Evolutionary conservation across 2,888 invertebrate species (phyloP), one percentile per base, ranked within the genome.

Genomic region (Polydrusus cervinus): DNA sequence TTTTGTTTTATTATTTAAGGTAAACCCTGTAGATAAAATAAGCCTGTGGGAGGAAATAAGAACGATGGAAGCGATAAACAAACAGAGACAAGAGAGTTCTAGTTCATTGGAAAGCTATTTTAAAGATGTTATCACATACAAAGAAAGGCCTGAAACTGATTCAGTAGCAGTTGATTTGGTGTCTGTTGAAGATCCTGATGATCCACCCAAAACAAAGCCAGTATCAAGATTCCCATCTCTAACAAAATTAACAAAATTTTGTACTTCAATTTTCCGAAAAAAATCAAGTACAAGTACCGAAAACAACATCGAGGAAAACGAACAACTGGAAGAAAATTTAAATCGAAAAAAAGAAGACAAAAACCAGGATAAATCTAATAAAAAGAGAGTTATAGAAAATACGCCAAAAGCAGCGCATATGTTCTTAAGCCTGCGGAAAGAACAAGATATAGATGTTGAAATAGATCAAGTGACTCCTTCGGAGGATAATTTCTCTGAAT

Each of bases 41-140:
- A 62, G 47, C 8, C 60, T 75, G 14, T 75, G 62, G 57, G 75
- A 75, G 49, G 71, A 75, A 64, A 71, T 75, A 14, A 25, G 75
- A 62, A 75, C 75, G 0, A 72, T 53, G 49, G 75, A 75, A 20
- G 75, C 71, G 3, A 8, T 75, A 9, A 67, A 68, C 8, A 67
- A 49, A 64, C 51, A 34, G 18, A 65, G 45, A n/a, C 11, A 34
- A 18, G 40, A 25, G 0, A 72, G 67, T 47, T 61, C 75, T 1
- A 68, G 61, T 57, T 68, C 75, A 13, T 40, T 71, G n/a, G 75
- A 75, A 13, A 72, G 66, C 18, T 67, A 25, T 30, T 71, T 71
- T 18, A 25, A 60, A 47, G 61, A 62, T 20, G 55, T 75, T 43
- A 30, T 74, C 7, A 13, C 69, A 25, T 40, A 60, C 38, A 30